phyloP scores from a whole-genome alignment of 2,888 invertebrate species.

The Harpalus rufipes region DNA sequence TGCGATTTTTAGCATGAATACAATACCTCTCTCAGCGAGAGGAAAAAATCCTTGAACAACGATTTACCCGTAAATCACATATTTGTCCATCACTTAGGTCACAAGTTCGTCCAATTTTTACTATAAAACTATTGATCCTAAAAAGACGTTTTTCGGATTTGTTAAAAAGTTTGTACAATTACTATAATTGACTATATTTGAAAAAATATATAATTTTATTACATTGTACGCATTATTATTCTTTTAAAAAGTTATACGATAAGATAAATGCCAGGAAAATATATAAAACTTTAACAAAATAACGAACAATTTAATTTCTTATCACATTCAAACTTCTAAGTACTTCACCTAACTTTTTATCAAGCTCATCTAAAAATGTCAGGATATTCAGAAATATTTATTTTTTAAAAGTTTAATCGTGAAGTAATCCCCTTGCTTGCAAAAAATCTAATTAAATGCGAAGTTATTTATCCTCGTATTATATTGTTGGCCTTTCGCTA shows the following conservation, averaged over 20 bases:
- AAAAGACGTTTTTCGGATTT: too few species aligned
- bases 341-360: conserved; percentile 26
- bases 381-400: conserved; percentile 37
- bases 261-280: conserved; percentile 30
- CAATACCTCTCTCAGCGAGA: too few species aligned
- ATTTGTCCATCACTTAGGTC: too few species aligned
- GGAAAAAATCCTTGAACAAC: too few species aligned
- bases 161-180: too few species aligned
- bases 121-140: too few species aligned
- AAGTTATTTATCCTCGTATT: background rate
- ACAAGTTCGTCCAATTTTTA: too few species aligned
- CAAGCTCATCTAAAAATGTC: conserved; percentile 35
- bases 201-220: background rate
- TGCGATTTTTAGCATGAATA: too few species aligned
- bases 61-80: too few species aligned
- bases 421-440: background rate
- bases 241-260: conserved; percentile 4
- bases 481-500: background rate
- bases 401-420: conserved; percentile 35
- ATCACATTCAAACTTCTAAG: conserved; percentile 36
- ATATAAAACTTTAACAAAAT: conserved; percentile 21
- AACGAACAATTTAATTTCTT: conserved; percentile 29
- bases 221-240: background rate
- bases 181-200: background rate
- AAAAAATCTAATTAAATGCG: conserved; percentile 30